Conservation (phyloP, 2,113 vertebrate species). For the Lasiurus cinereus region DNA sequence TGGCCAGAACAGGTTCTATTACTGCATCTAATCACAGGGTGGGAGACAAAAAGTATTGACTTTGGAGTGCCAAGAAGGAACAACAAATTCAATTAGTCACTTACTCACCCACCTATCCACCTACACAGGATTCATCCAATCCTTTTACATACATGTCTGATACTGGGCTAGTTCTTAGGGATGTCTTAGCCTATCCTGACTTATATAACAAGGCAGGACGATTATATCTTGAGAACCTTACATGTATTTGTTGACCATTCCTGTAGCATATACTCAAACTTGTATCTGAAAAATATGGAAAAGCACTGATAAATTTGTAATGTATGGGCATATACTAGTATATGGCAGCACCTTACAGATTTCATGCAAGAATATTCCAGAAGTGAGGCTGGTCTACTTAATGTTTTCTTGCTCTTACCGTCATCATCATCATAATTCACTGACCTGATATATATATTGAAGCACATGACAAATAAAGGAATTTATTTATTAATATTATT, state of each 20-base stretch:
- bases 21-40: background rate
- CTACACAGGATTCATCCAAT: background rate
- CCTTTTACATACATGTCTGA: background rate
- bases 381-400: background rate
- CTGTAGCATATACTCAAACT: background rate
- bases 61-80: background rate
- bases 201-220: background rate
- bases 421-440: conserved; percentile 10
- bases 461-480: background rate
- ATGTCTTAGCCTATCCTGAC: background rate
- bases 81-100: background rate
- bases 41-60: background rate
- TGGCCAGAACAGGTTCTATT: background rate
- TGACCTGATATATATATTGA: background rate
- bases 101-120: background rate
- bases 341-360: background rate
- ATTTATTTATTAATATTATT: conserved; percentile 5
- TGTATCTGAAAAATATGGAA: conserved; percentile 39
- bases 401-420: conserved; percentile 22
- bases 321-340: background rate
- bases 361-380: background rate
- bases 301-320: background rate
- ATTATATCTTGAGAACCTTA: background rate
- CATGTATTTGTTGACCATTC: background rate
- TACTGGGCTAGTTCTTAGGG: background rate